Percentiles rank a stretch among this genome's conserved stretches.
Conservation (phyloP, 2,113 vertebrate species). For the Columbina picui region DNA sequence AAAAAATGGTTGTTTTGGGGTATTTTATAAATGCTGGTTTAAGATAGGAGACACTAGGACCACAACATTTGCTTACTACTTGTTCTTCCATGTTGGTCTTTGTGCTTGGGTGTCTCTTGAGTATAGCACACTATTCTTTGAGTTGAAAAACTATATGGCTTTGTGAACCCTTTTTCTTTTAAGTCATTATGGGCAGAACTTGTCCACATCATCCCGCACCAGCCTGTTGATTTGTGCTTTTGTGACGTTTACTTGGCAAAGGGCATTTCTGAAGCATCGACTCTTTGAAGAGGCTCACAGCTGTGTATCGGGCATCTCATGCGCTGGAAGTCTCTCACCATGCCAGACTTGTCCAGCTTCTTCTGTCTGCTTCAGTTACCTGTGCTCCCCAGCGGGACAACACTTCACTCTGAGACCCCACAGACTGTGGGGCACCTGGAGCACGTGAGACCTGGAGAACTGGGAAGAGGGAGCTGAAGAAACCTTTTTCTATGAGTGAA, state of each 20-base stretch:
- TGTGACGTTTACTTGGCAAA: conserved; percentile 58
- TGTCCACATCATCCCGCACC: neutral
- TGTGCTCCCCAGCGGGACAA: conserved; percentile 11
- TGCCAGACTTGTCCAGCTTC: conserved; percentile 26
- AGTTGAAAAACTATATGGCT: neutral
- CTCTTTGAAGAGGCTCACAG: conserved; percentile 22
- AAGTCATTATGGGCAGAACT: neutral
- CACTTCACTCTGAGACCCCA: neutral
- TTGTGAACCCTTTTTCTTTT: neutral
- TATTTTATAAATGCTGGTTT: neutral
- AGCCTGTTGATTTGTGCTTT: conserved; percentile 43
- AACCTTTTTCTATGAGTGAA: neutral
- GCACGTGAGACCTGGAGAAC: neutral
- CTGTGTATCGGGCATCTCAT: neutral
- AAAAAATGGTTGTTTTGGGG: neutral
- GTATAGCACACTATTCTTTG: neutral
- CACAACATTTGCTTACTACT: neutral
- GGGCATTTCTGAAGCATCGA: conserved; percentile 21
- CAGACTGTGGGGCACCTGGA: conserved; percentile 34
- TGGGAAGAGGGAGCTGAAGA: conserved; percentile 9
- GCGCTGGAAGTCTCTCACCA: conserved; percentile 11
- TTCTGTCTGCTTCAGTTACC: neutral
- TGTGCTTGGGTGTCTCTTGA: neutral
- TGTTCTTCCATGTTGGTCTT: neutral
- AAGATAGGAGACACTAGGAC: neutral